Evolutionary conservation across 2,113 vertebrate genomes (phyloP).

Genomic region (Pelusios castaneus): DNA sequence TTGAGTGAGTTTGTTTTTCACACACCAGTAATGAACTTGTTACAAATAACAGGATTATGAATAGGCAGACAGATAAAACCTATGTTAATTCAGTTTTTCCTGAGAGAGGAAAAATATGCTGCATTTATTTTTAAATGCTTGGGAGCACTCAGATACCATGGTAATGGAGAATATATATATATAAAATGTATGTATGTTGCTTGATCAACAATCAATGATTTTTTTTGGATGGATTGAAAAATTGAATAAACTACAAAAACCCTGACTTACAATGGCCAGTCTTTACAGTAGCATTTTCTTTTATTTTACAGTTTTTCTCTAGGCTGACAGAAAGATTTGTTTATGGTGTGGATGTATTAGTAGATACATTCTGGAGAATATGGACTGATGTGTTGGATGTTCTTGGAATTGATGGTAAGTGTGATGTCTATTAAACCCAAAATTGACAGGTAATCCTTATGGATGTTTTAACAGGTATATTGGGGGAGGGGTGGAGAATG

Average conservation of each 20-base stretch:
- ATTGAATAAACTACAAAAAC: neutral
- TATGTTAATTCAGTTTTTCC: neutral
- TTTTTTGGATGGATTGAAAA: neutral
- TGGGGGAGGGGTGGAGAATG: neutral
- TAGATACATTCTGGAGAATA: constrained; percentile 93
- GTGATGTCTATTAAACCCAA: neutral
- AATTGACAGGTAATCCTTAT: neutral
- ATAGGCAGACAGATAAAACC: neutral
- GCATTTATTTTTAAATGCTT: neutral
- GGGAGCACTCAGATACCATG: neutral
- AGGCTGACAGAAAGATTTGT: constrained; percentile 94
- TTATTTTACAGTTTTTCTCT: constrained; percentile 87
- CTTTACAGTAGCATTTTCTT: neutral
- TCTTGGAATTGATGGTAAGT: constrained; percentile 94
- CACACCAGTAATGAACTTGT: neutral
- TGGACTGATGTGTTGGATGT: constrained; percentile 95
- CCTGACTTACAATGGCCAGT: neutral
- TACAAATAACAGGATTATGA: neutral
- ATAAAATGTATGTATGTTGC: neutral
- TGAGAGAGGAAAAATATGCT: neutral
- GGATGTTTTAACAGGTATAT: neutral
- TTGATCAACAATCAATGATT: neutral
- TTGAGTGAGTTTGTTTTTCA: neutral
- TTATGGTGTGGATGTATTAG: constrained; percentile 90
- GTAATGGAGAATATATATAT: neutral